These are phyloP conservation scores for Coreius guichenoti DNA, from an alignment of 2,797 vertebrate genomes.

Conservation along the genomic window DNA sequence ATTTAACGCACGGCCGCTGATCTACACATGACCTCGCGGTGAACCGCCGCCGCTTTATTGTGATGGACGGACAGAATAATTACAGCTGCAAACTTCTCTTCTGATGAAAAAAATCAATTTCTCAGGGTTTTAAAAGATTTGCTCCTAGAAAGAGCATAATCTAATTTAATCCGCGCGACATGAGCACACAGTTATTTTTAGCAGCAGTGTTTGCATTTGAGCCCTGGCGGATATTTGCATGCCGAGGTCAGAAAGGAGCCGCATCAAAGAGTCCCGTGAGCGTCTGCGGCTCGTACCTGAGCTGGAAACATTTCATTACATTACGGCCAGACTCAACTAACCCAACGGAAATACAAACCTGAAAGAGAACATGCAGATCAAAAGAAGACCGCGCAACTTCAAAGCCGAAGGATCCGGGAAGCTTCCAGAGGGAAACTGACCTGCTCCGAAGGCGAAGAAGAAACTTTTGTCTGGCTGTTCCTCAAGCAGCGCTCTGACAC, in stretches of 20 bases:
- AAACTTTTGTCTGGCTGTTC: constrained; percentile 88
- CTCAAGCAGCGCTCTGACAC: constrained; percentile 84
- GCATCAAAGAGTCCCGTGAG: background rate
- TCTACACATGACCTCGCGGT: constrained; percentile 51
- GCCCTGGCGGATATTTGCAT: background rate
- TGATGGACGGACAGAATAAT: background rate
- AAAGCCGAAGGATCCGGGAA: background rate
- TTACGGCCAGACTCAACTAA: background rate
- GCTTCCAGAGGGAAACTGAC: constrained; percentile 70
- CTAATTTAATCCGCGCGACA: constrained; percentile 9
- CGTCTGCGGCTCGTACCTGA: background rate
- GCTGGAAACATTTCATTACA: background rate
- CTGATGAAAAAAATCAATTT: background rate
- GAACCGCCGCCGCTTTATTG: constrained; percentile 11
- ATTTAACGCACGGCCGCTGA: constrained; percentile 34
- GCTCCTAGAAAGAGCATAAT: constrained; percentile 18
- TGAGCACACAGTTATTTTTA: constrained; percentile 9
- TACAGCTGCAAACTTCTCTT: background rate
- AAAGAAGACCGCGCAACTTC: background rate
- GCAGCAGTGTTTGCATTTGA: background rate
- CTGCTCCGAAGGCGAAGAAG: constrained; percentile 93
- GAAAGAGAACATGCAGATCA: too few species aligned
- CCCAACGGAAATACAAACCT: background rate
- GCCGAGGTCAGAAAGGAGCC: background rate
- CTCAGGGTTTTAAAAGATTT: background rate